Base-by-base conservation (phyloP, 2,797 vertebrate genomes). In the Oreochromis mossambicus region DNA sequence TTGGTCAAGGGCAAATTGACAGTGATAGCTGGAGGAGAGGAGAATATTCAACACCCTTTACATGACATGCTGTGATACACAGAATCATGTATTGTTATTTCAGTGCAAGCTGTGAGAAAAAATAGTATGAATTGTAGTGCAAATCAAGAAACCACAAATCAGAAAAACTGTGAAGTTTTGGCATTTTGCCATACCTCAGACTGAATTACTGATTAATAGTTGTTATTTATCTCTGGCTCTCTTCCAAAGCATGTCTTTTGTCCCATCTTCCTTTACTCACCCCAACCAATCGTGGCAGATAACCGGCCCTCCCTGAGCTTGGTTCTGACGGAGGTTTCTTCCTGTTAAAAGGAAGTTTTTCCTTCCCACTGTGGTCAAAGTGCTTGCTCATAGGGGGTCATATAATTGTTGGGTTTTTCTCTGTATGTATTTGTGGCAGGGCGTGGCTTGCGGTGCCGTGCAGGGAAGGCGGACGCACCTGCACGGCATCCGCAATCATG, bases 1-100 rank as follows among this genome's bases (percentile, higher is more conserved):
- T 9, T 24, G 83, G 81, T 88, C 87, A 92, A 92, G 91, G 84
- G 66, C 80, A 61, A 52, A 52, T 77, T 83, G 85, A 54, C 55
- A 55, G 78, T 52, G 56, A 83, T 70, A 48, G 80, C 36, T 58
- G 11, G 14, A 63, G 36, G 46, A 78, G 73, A 68, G 41, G 29
- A 78, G 73, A 38, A 78, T 32, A 58, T 78, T 21, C 38, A 26
- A 63, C 79, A 41, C 55, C 79, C 77, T 88, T 85, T 24, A 12
- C 43, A 36, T 19, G 26, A 66, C 75, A 13, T 43, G 77, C 36
- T 58, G 26, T 55, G 34, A 26, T 77, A 8, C 63, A 77, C 29
- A n/a, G 41, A 77, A 51, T 43, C 56, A 19, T 63, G 36, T 8
- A 41, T 19, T 34, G 21, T 77, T 26, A 51, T 76, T 78, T 82